Percentiles rank a stretch among this genome's conserved stretches.
Conservation (phyloP, 2,888 invertebrate species). For the Sinodicranocentrus sp. region DNA sequence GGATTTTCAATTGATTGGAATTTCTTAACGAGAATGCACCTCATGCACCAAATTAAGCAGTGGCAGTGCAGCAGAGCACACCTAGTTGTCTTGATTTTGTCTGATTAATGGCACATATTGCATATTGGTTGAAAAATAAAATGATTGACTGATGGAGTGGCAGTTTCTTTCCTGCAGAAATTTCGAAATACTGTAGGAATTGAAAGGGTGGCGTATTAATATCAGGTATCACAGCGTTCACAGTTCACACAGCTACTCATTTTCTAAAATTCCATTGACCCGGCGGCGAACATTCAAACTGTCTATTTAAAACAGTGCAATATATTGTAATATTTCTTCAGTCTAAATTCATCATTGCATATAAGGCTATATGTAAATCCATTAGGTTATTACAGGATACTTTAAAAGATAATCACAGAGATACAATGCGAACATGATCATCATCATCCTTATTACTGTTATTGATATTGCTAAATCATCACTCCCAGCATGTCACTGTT, state of each 20-base stretch:
- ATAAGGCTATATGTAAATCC: too few relatives aligned
- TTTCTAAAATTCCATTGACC: too few relatives aligned
- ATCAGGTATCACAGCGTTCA: too few relatives aligned
- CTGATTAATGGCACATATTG: not conserved
- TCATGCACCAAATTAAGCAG: not conserved
- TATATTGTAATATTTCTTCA: too few relatives aligned
- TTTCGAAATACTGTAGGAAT: slow-evolving; percentile 15
- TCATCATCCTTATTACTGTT: not conserved
- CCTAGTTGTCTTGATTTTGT: not conserved
- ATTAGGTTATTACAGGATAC: too few relatives aligned
- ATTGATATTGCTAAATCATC: slow-evolving; percentile 14
- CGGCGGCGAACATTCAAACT: too few relatives aligned
- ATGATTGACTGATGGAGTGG: slow-evolving; percentile 17
- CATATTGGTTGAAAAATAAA: not conserved
- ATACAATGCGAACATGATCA: too few relatives aligned
- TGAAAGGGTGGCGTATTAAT: slow-evolving; percentile 15
- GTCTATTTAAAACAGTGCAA: too few relatives aligned
- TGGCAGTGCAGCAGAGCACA: not conserved
- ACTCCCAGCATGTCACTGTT: slow-evolving; percentile 5
- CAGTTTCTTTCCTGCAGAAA: slow-evolving; percentile 6
- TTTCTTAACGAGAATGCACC: slow-evolving; percentile 4
- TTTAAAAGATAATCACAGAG: too few relatives aligned
- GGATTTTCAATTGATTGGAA: slow-evolving; percentile 11
- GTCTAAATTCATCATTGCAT: too few relatives aligned
- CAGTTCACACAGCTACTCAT: too few relatives aligned